Evolutionary conservation across 2,888 invertebrate genomes (phyloP).

Genomic region (Nephrotoma appendiculata): DNA sequence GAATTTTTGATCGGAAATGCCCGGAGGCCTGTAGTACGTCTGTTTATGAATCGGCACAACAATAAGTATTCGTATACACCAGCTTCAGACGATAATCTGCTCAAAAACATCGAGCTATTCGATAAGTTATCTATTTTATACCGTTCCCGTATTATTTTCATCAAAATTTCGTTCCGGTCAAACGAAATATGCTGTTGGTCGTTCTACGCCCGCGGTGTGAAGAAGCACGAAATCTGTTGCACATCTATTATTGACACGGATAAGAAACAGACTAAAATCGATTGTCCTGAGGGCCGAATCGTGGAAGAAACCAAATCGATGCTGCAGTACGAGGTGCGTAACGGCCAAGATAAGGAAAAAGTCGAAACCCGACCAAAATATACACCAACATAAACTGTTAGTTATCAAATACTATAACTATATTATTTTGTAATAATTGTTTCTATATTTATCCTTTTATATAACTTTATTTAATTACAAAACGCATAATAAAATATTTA

Average conservation of each 20-base stretch:
- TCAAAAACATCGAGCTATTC: conserved; percentile 95
- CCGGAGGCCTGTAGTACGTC: conserved; percentile 86
- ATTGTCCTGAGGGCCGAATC: conserved; percentile 96
- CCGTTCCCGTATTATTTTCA: conserved; percentile 87
- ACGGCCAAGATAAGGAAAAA: conserved; percentile 79
- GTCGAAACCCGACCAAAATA: background rate
- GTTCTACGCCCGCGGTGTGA: conserved; percentile 95
- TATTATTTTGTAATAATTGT: background rate
- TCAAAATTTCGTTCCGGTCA: conserved; percentile 96
- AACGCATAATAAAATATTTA: background rate
- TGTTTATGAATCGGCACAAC: conserved; percentile 93
- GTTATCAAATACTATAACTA: background rate
- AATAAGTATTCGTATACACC: conserved; percentile 99
- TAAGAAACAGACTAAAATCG: conserved; percentile 97
- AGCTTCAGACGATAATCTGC: conserved; percentile 93
- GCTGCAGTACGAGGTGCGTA: conserved; percentile 83
- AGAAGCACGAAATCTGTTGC: conserved; percentile 92
- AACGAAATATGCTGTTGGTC: conserved; percentile 99
- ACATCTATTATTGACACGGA: conserved; percentile 98
- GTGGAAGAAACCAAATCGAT: conserved; percentile 96
- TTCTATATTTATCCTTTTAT: background rate
- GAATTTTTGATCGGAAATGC: conserved; percentile 72
- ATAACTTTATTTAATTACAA: background rate
- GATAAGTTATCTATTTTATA: conserved; percentile 92
- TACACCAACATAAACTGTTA: background rate